A percentile compares a stretch with the other conserved stretches of the same genome.
These are phyloP conservation scores for Microdon myrmicae DNA, from an alignment of 2,888 invertebrate species.

Conservation along the genomic window DNA sequence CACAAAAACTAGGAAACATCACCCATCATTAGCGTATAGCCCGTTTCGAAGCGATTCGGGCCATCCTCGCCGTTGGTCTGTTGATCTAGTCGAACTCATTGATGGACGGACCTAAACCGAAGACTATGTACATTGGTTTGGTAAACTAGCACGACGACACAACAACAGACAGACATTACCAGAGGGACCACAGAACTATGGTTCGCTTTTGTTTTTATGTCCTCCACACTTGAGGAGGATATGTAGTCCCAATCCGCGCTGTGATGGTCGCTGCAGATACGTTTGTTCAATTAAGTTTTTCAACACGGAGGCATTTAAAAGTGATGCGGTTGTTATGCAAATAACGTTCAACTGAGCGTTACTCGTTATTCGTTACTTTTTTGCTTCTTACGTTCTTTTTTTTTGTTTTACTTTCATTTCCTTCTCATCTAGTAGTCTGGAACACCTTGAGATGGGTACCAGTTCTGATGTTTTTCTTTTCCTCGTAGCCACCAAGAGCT, in stretches of 20 bases:
- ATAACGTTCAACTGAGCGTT: slow-evolving; percentile 51
- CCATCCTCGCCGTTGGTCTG: slow-evolving; percentile 37
- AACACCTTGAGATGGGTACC: too few species aligned
- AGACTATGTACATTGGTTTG: slow-evolving; percentile 21
- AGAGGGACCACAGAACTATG: too few species aligned
- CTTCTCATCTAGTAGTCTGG: too few species aligned
- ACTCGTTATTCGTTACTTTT: slow-evolving; percentile 15
- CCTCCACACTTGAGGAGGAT: slow-evolving; percentile 37
- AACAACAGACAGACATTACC: too few species aligned
- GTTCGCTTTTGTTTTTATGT: slow-evolving; percentile 28
- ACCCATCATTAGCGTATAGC: slow-evolving; percentile 53
- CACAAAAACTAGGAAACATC: slow-evolving; percentile 53
- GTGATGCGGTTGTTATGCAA: slow-evolving; percentile 52
- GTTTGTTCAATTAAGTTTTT: slow-evolving; percentile 53
- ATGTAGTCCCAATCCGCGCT: slow-evolving; percentile 25
- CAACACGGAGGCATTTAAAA: slow-evolving; percentile 53
- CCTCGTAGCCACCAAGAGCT: slow-evolving; percentile 12
- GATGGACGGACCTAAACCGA: slow-evolving; percentile 49
- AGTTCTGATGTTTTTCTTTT: too few species aligned
- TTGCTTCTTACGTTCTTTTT: slow-evolving; percentile 5
- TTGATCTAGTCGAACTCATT: slow-evolving; percentile 18
- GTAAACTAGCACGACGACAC: slow-evolving; percentile 20
- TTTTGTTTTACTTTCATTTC: neutral
- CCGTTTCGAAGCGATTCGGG: slow-evolving; percentile 49
- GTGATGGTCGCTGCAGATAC: slow-evolving; percentile 45